Conservation (phyloP, 2,888 invertebrate species). For the Drosophila diplacantha region DNA sequence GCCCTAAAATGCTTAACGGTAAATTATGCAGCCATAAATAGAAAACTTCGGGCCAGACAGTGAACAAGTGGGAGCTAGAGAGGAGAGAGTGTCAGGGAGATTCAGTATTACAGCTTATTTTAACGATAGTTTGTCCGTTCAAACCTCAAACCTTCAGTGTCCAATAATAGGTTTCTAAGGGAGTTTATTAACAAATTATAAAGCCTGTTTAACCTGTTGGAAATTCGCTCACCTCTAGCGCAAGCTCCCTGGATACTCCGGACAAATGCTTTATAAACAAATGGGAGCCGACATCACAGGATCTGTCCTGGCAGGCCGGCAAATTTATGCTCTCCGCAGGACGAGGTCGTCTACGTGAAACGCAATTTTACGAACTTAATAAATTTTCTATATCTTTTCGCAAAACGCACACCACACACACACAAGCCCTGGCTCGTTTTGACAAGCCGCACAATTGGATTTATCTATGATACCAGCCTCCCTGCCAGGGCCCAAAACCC, state of each 20-base stretch:
- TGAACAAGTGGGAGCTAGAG: not conserved
- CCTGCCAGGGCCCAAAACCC: constrained; percentile 11
- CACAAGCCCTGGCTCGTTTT: constrained; percentile 42
- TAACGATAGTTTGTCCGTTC: not conserved
- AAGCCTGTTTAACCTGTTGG: not conserved
- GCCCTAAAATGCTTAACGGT: constrained; percentile 65
- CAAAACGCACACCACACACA: constrained; percentile 17
- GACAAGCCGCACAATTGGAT: constrained; percentile 68
- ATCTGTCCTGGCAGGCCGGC: constrained; percentile 35
- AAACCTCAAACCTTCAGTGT: not conserved
- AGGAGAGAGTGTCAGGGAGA: not conserved
- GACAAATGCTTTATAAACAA: constrained; percentile 63
- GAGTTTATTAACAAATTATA: not conserved
- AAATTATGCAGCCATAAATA: constrained; percentile 70
- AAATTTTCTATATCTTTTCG: constrained; percentile 69
- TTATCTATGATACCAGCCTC: constrained; percentile 53
- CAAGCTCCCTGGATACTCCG: not conserved
- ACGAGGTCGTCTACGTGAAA: constrained; percentile 26
- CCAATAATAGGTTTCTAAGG: too few species aligned
- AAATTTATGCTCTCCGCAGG: constrained; percentile 57
- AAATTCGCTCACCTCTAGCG: not conserved
- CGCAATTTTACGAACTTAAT: constrained; percentile 69
- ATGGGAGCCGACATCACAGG: constrained; percentile 43
- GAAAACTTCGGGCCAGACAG: constrained; percentile 43
- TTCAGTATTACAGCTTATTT: not conserved